A percentile compares a stretch with the other conserved stretches of the same genome.
Evolutionary conservation across 2,888 invertebrate genomes (phyloP).

Genomic region (Hydraecia micacea): DNA sequence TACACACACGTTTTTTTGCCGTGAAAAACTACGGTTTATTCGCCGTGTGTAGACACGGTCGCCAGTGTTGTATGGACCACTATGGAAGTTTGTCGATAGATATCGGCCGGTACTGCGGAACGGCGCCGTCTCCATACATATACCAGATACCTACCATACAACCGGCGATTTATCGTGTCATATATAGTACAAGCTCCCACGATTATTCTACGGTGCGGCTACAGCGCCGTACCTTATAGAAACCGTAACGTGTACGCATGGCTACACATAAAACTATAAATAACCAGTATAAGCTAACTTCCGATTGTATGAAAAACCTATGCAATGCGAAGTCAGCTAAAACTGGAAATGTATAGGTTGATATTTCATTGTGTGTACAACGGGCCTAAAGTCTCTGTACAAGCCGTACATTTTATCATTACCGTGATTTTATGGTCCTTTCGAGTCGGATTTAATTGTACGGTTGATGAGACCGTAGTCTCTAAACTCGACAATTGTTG

Average conservation of each 20-base stretch:
- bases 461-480: background rate
- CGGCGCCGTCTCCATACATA: background rate
- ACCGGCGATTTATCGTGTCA: background rate
- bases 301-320: background rate
- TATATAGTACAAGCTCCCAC: background rate
- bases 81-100: background rate
- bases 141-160: background rate
- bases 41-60: background rate
- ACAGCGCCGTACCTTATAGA: background rate
- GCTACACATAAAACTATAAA: background rate
- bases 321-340: background rate
- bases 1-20: background rate
- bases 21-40: background rate
- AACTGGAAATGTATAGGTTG: background rate
- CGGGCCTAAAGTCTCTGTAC: background rate
- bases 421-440: background rate
- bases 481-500: constrained; percentile 69
- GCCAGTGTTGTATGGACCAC: background rate
- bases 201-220: background rate
- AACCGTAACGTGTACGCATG: background rate
- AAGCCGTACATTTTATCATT: background rate
- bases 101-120: background rate
- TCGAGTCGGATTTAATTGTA: background rate
- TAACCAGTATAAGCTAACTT: background rate
- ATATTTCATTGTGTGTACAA: background rate